phyloP scores from a whole-genome alignment of 2,888 invertebrate genomes.

The Himalopsyche japonica region DNA sequence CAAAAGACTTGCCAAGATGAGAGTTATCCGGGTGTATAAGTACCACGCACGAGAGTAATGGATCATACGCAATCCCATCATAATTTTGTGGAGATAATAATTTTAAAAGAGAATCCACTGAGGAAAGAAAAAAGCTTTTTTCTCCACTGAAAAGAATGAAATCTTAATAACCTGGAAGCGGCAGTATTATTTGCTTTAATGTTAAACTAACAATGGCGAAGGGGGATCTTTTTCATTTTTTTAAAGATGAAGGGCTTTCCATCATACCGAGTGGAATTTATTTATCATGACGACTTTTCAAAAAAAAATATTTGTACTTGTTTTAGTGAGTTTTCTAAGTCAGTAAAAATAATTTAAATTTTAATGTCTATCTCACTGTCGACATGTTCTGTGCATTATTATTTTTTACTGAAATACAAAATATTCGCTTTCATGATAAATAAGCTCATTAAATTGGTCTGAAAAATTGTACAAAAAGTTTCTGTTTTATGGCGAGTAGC shows the following conservation, averaged over 20 bases:
- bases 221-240: neutral
- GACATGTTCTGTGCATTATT: no score
- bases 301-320: neutral
- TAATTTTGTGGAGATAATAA: slow-evolving; percentile 11
- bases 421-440: no score
- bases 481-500: no score
- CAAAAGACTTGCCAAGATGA: slow-evolving; percentile 9
- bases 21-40: neutral
- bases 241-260: neutral
- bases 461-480: no score
- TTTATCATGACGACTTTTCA: neutral
- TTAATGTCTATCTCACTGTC: no score
- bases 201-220: neutral
- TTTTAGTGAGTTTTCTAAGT: no score
- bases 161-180: slow-evolving; percentile 1
- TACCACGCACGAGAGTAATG: slow-evolving; percentile 9
- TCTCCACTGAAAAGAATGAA: neutral
- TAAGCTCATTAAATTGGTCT: no score
- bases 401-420: no score
- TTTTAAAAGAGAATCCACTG: neutral
- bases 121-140: neutral
- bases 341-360: no score
- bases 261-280: neutral
- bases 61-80: slow-evolving; percentile 22
- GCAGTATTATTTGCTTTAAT: neutral